Percentiles rank a stretch among this genome's conserved stretches.
Conservation (phyloP, 2,888 invertebrate genomes). For the Tetragnatha montana region DNA sequence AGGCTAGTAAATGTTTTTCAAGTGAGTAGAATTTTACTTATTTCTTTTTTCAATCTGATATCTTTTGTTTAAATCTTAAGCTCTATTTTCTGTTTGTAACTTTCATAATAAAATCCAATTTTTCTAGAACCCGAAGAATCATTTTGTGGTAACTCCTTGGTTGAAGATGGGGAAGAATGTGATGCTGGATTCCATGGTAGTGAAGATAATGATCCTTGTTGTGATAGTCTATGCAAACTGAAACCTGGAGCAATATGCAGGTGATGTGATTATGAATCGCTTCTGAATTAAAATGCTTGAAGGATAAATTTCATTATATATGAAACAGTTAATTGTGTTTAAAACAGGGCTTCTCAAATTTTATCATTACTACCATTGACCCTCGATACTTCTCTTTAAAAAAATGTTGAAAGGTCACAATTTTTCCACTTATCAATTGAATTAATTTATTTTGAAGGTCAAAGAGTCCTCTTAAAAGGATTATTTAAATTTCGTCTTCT, state of each 20-base stretch:
- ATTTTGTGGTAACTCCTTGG: slow-evolving; percentile 95
- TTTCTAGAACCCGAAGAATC: slow-evolving; percentile 89
- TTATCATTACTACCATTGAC: too few relatives aligned
- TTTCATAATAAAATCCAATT: not conserved
- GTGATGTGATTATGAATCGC: slow-evolving; percentile 76
- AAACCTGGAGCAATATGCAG: slow-evolving; percentile 92
- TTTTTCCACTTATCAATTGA: not conserved
- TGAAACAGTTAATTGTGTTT: too few relatives aligned
- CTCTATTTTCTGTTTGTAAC: not conserved
- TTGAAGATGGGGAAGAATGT: slow-evolving; percentile 97
- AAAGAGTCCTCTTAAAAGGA: too few relatives aligned
- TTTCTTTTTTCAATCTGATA: not conserved
- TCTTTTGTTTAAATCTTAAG: not conserved
- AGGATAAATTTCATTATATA: too few relatives aligned
- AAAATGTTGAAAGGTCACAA: not conserved
- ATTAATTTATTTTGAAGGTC: not conserved
- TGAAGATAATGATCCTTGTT: slow-evolving; percentile 94
- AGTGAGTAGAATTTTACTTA: slow-evolving; percentile 73
- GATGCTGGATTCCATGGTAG: slow-evolving; percentile 95
- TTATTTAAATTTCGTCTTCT: too few relatives aligned
- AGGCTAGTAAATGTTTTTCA: slow-evolving; percentile 81
- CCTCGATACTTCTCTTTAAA: too few relatives aligned
- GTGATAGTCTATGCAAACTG: slow-evolving; percentile 93
- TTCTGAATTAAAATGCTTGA: too few relatives aligned
- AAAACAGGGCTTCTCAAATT: not conserved